Conservation (phyloP, 1,140 invertebrate genomes). For the Sesamia nonagrioides region DNA sequence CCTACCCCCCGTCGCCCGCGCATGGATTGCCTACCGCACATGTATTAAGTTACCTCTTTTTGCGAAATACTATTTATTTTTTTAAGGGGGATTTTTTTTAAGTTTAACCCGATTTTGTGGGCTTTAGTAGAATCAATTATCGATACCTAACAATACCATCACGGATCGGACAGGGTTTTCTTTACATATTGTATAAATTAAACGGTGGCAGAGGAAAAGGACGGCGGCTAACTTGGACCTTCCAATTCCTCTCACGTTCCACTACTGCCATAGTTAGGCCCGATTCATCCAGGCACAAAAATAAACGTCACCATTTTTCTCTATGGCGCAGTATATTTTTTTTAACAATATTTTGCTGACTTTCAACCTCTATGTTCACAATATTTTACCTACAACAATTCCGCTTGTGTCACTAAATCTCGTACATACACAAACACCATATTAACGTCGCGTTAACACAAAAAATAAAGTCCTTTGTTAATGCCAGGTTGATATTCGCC, state of each 20-base stretch:
- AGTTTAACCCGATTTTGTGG: too few species aligned
- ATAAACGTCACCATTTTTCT: conserved; percentile 16
- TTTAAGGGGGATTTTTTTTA: too few species aligned
- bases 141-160: too few species aligned
- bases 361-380: background rate
- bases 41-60: too few species aligned
- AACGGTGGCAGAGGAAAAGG: background rate
- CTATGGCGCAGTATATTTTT: conserved; percentile 27
- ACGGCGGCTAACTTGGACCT: background rate
- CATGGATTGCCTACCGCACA: too few species aligned
- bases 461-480: conserved; percentile 26
- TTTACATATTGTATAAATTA: conserved; percentile 18
- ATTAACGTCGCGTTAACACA: conserved; percentile 15
- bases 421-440: conserved; percentile 5
- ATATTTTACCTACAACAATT: conserved; percentile 31
- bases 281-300: conserved; percentile 18
- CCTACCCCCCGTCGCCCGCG: too few species aligned
- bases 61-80: too few species aligned
- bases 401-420: conserved; percentile 28
- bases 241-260: conserved; percentile 16
- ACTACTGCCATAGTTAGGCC: conserved; percentile 3
- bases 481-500: background rate
- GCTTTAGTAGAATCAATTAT: too few species aligned
- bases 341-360: conserved; percentile 9
- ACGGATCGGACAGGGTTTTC: too few species aligned